Base-by-base conservation (phyloP, 2,888 invertebrate species). In the Drosophila birchii region DNA sequence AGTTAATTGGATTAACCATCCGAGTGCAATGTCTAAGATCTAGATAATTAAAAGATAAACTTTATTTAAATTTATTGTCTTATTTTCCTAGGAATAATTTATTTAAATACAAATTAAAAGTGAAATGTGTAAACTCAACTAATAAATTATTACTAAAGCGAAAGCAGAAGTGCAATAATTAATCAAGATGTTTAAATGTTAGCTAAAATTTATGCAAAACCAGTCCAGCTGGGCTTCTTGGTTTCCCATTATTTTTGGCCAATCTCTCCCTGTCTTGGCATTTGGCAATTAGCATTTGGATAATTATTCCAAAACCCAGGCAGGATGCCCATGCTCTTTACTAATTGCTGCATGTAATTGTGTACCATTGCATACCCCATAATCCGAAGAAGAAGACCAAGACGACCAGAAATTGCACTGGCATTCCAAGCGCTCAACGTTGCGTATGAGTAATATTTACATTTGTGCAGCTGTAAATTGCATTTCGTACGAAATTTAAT, bases 361-460 rank as follows among this genome's bases (percentile, higher is more conserved):
- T 57, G 32, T 29, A 32, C 20, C 26, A 38, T 20, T 38, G 47
- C 54, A 32, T 9, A 11, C 20, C n/a, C 34, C 20, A 18, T 34
- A 34, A 14, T 38, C 39, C 9, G 29, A 16, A 49, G 32, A 11
- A n/a, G 29, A 29, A 29, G 29, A 29, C 29, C 29, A 59, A 23
- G n/a, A 29, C 18, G 56, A n/a, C 45, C 58, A 29, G 39, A 20
- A 43, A 39, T 26, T 38, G 41, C 39, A 36, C 43, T 64, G 41
- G 44, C 57, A 79, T 78, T 64, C 76, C 67, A 66, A 43, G 9
- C 56, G 59, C 26, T n/a, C 85, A 78, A 56, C 80, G 72, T 80
- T 81, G 85, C 87, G 85, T 75, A 81, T 84, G 74, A 66, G 81
- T 60, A 56, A 86, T 84, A 86, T 84, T 84, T 77, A 72, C 63